phyloP scores from a whole-genome alignment of 2,888 invertebrate genomes.

The Melinaea marsaeus region DNA sequence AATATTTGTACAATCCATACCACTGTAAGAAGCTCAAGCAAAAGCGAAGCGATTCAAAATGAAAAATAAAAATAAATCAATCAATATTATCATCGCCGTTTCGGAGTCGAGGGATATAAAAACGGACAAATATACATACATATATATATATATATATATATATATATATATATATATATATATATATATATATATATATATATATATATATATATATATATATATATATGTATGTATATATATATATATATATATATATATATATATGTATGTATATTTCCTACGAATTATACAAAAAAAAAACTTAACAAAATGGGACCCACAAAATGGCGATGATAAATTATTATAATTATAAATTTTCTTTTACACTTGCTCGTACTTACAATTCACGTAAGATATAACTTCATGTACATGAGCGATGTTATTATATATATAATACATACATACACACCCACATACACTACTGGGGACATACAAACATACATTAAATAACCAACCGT shows the following conservation, averaged over 20 bases:
- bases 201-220: neutral
- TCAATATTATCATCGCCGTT: conserved; percentile 31
- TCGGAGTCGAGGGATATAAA: conserved; percentile 19
- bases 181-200: too few species aligned
- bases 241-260: neutral
- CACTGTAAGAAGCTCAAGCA: conserved; percentile 71
- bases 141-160: neutral
- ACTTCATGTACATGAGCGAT: conserved; percentile 36
- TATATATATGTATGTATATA: conserved; percentile 6
- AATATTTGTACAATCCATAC: conserved; percentile 50
- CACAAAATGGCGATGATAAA: conserved; percentile 56
- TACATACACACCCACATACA: conserved; percentile 68
- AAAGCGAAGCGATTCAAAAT: conserved; percentile 69
- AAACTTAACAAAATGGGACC: conserved; percentile 31
- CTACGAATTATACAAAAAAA: conserved; percentile 17
- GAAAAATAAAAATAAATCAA: conserved; percentile 28
- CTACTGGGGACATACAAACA: conserved; percentile 42
- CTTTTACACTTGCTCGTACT: conserved; percentile 76
- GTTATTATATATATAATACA: conserved; percentile 42
- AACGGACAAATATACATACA: conserved; percentile 1
- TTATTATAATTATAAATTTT: conserved; percentile 39
- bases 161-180: conserved; percentile 17
- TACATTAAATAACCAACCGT: conserved; percentile 58
- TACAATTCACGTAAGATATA: conserved; percentile 58
- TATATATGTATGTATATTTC: conserved; percentile 10